Conservation (phyloP, 2,797 vertebrate species). For the Gorsachius magnificus region DNA sequence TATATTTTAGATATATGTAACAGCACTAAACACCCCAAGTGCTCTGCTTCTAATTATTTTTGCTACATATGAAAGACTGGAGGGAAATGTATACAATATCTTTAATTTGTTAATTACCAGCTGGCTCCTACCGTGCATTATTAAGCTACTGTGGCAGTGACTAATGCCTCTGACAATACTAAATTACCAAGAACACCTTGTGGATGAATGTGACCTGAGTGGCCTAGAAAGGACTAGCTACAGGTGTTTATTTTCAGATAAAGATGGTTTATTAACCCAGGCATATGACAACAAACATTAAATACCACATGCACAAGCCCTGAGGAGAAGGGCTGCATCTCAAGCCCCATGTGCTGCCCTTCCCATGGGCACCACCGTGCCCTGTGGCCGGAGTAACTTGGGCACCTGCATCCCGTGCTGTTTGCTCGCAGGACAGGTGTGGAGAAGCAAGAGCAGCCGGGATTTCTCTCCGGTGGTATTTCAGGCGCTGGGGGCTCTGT, state of each 20-base stretch:
- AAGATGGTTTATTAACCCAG: neutral
- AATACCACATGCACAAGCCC: neutral
- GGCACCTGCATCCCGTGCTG: accelerated
- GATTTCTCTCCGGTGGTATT: neutral
- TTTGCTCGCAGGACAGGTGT: neutral
- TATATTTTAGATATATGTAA: neutral
- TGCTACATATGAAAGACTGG: neutral
- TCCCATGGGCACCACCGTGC: accelerated
- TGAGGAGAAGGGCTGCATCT: neutral
- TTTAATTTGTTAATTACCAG: slow-evolving; percentile 57
- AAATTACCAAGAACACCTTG: slow-evolving; percentile 47
- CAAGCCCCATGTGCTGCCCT: neutral
- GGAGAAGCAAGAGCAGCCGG: neutral
- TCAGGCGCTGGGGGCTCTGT: neutral
- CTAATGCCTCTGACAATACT: slow-evolving; percentile 45
- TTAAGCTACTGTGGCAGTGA: slow-evolving; percentile 34
- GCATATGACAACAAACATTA: neutral
- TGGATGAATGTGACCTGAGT: slow-evolving; percentile 68
- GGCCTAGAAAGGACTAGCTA: slow-evolving; percentile 18
- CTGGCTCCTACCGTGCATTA: neutral
- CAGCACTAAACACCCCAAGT: neutral
- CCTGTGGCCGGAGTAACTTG: accelerated
- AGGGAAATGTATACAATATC: slow-evolving; percentile 10
- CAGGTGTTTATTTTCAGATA: slow-evolving; percentile 41
- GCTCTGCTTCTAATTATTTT: slow-evolving; percentile 8